Evolutionary conservation across 2,113 vertebrate species (phyloP), one percentile per base, ranked within the genome.

Genomic region (Protobothrops mucrosquamatus): DNA sequence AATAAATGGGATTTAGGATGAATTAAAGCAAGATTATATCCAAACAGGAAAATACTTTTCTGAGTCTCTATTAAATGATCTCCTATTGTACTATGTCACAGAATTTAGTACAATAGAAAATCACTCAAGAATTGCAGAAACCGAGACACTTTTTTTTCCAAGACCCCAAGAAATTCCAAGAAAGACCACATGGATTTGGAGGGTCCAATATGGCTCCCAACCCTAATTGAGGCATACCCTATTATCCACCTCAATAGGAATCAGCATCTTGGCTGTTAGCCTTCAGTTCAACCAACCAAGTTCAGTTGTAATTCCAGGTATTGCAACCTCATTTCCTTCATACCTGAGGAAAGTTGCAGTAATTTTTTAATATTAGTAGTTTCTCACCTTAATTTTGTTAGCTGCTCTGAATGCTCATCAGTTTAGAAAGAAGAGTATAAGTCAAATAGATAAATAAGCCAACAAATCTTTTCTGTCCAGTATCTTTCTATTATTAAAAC

Each of bases 31-130:
- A 22, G 18, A 43, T 81, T 81, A 43, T 81, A 43, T 7, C 74
- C 7, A 81, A 39, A 81, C 7, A 22, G 7, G 74, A 7, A 59
- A 46, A 87, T 7, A 2, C 2, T 48, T 34, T 4, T 24, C 2
- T 29, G 39, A 14, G 51, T 89, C 22, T 7, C 3, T 9, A 34
- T 69, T 69, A 69, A 69, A n/a, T 2, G 14, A 69, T 69, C 64
- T 69, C 14, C 14, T 69, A 34, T 34, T 69, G 29, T 69, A 69
- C 5, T 34, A 0, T 43, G 52, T 89, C 55, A 64, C 89, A 10
- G 15, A 4, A 0, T 29, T 43, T 0, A 15, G 1, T 15, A 26
- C n/a, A n/a, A 34, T 29, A 55, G 0, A 1, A 9, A 85, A 34
- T 29, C 69, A 55, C 2, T 11, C 6, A 61, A 51, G 87, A 54